These are phyloP conservation scores for Callocephalon fimbriatum DNA, from an alignment of 2,113 vertebrate genomes.

Conservation along the genomic window DNA sequence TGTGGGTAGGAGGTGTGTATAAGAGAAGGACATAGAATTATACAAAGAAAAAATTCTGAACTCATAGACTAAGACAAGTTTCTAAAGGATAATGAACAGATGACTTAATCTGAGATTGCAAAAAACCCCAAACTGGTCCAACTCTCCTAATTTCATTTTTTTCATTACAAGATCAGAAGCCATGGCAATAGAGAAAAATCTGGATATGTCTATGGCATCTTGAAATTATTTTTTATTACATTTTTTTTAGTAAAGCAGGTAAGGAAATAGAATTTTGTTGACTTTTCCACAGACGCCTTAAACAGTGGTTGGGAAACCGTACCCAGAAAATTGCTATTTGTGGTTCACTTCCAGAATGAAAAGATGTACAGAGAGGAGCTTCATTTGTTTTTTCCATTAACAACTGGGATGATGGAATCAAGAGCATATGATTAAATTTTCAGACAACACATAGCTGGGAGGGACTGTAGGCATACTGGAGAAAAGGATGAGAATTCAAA, in stretches of 20 bases:
- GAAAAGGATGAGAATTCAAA: slow-evolving; percentile 12
- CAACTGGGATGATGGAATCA: slow-evolving; percentile 37
- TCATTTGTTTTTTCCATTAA: slow-evolving; percentile 19
- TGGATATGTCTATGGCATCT: neutral
- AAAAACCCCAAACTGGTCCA: neutral
- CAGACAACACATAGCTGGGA: slow-evolving; percentile 33
- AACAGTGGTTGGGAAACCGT: neutral
- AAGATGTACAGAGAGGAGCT: neutral
- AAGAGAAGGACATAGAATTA: neutral
- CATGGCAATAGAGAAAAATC: neutral
- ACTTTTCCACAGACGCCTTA: neutral
- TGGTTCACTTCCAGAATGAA: neutral
- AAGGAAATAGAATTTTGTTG: neutral
- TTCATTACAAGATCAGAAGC: neutral
- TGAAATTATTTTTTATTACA: neutral
- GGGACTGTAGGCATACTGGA: neutral
- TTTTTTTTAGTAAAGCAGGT: neutral
- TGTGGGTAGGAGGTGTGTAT: neutral
- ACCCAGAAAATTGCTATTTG: neutral
- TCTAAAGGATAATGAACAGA: neutral
- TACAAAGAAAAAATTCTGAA: neutral
- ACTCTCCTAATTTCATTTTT: neutral
- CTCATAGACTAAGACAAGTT: neutral
- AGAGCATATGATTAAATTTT: slow-evolving; percentile 55
- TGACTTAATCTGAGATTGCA: neutral